Evolutionary conservation across 2,888 invertebrate genomes (phyloP), one percentile per base, ranked within the genome.

Genomic region (Metopia argyrocephala): DNA sequence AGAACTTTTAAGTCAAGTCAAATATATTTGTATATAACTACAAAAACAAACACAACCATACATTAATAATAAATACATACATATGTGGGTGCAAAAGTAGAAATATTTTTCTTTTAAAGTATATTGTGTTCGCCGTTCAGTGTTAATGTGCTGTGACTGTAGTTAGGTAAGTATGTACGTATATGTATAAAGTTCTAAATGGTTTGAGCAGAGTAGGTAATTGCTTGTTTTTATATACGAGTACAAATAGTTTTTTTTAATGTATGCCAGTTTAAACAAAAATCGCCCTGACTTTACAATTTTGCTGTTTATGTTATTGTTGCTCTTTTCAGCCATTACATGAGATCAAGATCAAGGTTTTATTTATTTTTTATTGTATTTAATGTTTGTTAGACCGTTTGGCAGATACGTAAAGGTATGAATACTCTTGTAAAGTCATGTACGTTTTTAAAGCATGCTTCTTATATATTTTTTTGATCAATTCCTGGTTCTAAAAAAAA

Each of bases 271-370:
- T 25, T 2, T 31, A 57, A 64, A 23, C 48, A 64, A 7, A 50
- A 48, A 61, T n/a, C n/a, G 31, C 62, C 62, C 66, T 68, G 73
- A 56, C 38, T 73, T 38, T 62, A 69, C 27, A 66, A 21, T 68
- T 20, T 68, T 52, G 31, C 31, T 31, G 9, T 31, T 5, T 31
- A 31, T 31, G 23, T 5, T 15, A 62, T 57, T 50, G 31, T 50
- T 50, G 20, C 31, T 56, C 31, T 57, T 38, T 38, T 48, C 69
- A 68, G 61, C 76, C 62, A 52, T 54, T 75, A 81, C 84, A 84
- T 85, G 85, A 86, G 88, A 87, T 88, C 87, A 87, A 87, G 89
- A 87, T 87, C 87, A 87, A 87, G 88, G 88, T 85, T 87, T 82
- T 78, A 18, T 48, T 76, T 45, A 54, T 57, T 76, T 56, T 70